Evolutionary conservation across 2,113 vertebrate genomes (phyloP).

Genomic region (Amblyopsis rosae): DNA sequence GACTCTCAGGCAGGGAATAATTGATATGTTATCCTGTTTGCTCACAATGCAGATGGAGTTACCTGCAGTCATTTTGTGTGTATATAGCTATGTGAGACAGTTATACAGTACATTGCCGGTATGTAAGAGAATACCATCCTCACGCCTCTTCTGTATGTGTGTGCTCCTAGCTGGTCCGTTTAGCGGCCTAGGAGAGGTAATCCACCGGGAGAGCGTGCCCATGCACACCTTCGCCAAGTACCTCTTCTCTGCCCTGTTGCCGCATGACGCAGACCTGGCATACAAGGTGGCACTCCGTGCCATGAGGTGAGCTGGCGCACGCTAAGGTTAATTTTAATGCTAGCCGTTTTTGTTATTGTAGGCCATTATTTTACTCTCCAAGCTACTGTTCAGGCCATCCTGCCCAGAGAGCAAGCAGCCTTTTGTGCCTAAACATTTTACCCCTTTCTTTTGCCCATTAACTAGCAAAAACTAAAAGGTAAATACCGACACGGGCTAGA

Average conservation of each 20-base stretch:
- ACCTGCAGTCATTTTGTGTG: too few relatives aligned
- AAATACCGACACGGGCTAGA: too few relatives aligned
- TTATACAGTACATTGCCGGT: too few relatives aligned
- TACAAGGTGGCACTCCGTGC: conserved; percentile 95
- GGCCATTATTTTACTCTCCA: too few relatives aligned
- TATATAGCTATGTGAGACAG: too few relatives aligned
- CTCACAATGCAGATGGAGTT: too few relatives aligned
- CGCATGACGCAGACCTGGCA: conserved; percentile 92
- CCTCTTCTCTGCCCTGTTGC: conserved; percentile 93
- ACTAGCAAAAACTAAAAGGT: too few relatives aligned
- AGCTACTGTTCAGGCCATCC: too few relatives aligned
- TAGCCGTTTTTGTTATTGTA: too few relatives aligned
- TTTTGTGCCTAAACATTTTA: background rate
- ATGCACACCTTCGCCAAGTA: conserved; percentile 99
- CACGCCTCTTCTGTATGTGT: background rate
- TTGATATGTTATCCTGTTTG: too few relatives aligned
- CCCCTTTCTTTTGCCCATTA: background rate
- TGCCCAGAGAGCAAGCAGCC: too few relatives aligned
- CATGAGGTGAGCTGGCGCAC: conserved; percentile 84
- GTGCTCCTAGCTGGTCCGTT: conserved; percentile 88
- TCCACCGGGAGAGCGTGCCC: conserved; percentile 96
- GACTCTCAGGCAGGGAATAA: too few relatives aligned
- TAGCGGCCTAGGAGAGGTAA: conserved; percentile 94
- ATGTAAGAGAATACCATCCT: background rate
- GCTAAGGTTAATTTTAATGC: background rate